Conservation (phyloP, 2,113 vertebrate genomes). For the Vulpes lagopus region DNA sequence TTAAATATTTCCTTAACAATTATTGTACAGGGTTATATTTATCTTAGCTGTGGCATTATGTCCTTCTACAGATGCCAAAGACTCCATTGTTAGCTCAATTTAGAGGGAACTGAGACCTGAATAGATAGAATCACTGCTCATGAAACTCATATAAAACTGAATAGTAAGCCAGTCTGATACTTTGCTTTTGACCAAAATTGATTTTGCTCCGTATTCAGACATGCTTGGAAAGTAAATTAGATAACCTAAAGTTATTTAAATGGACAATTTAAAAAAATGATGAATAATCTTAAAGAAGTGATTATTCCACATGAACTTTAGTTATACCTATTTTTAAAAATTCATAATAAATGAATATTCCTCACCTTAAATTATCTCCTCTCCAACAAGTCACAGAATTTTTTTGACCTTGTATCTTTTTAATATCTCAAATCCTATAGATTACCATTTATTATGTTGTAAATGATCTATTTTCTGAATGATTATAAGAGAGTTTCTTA, state of each 20-base stretch:
- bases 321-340: neutral
- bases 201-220: neutral
- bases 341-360: neutral
- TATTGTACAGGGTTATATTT: neutral
- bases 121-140: neutral
- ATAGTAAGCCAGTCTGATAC: neutral
- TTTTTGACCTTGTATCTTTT: neutral
- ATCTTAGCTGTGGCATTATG: neutral
- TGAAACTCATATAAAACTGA: neutral
- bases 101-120: neutral
- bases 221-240: neutral
- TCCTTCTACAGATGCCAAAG: neutral
- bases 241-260: neutral
- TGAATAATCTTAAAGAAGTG: neutral
- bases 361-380: neutral
- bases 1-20: neutral
- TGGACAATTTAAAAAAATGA: neutral
- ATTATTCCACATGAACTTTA: neutral
- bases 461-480: slow-evolving; percentile 9
- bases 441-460: neutral
- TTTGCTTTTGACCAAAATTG: neutral
- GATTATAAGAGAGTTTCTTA: neutral
- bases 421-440: neutral
- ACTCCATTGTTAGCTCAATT: neutral
- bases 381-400: neutral